Evolutionary conservation across 2,797 vertebrate species (phyloP).

Genomic region (Peromyscus aztecus): DNA sequence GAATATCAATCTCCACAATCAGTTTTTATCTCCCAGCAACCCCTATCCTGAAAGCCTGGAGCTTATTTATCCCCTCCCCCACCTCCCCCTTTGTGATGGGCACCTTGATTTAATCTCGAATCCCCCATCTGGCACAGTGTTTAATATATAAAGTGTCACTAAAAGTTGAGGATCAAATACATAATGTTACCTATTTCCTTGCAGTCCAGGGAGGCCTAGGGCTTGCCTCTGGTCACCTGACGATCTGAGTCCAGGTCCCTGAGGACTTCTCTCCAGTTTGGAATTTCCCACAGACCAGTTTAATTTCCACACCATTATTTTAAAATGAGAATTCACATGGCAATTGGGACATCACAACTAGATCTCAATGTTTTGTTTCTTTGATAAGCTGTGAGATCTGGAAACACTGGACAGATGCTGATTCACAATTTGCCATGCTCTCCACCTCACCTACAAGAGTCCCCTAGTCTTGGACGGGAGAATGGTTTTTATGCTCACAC

Average conservation of each 20-base stretch:
- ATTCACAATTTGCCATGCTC: not conserved
- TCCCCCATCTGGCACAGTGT: constrained; percentile 17
- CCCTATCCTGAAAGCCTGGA: not conserved
- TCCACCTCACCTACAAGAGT: not conserved
- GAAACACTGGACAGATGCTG: not conserved
- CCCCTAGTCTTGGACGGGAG: too few relatives aligned
- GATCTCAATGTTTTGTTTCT: constrained; percentile 3
- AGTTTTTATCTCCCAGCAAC: not conserved
- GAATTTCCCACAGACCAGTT: not conserved
- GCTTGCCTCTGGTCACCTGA: not conserved
- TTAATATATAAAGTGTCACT: constrained; percentile 53
- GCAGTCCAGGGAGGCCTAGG: not conserved
- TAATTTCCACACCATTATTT: not conserved
- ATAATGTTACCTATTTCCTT: constrained; percentile 12
- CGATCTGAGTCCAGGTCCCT: not conserved
- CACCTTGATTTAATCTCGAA: constrained; percentile 64
- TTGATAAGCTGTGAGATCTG: not conserved
- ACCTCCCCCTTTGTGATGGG: not conserved
- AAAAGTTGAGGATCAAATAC: constrained; percentile 11
- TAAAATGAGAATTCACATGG: not conserved
- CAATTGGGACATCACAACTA: not conserved
- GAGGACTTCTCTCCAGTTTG: not conserved
- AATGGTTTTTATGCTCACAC: rapidly evolving
- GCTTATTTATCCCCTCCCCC: too few relatives aligned
- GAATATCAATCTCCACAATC: too few relatives aligned